Evolutionary conservation across 2,888 invertebrate species (phyloP).

Genomic region (Calliopum simillimum): DNA sequence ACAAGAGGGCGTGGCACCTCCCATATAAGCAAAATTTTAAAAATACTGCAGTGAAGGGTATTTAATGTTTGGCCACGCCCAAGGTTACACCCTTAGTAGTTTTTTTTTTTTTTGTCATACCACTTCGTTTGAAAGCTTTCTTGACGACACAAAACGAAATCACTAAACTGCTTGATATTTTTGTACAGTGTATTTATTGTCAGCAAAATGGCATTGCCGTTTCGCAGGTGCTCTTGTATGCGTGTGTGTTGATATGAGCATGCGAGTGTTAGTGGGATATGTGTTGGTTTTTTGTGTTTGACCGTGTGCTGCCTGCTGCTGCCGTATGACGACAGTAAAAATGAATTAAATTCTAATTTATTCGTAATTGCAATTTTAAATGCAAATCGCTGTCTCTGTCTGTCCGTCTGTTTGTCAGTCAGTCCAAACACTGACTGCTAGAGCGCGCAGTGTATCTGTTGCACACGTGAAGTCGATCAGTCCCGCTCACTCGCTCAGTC

Average conservation of each 20-base stretch:
- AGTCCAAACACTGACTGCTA: too few species aligned
- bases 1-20: too few species aligned
- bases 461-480: background rate
- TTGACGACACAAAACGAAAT: too few species aligned
- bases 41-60: too few species aligned
- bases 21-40: too few species aligned
- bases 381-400: conserved; percentile 40
- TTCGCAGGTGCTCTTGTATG: background rate
- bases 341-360: conserved; percentile 42
- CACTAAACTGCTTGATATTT: too few species aligned
- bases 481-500: conserved; percentile 1
- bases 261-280: too few species aligned
- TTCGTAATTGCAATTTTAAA: conserved; percentile 44
- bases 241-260: background rate
- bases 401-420: conserved; percentile 2
- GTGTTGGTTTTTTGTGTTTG: too few species aligned
- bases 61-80: too few species aligned
- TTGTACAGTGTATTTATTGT: background rate
- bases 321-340: conserved; percentile 31
- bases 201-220: background rate
- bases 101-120: too few species aligned
- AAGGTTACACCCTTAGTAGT: too few species aligned
- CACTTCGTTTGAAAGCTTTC: too few species aligned
- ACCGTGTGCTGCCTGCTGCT: conserved; percentile 3
- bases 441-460: background rate